Base-by-base conservation (phyloP, 2,888 invertebrate genomes). In the Psylliodes chrysocephalus region DNA sequence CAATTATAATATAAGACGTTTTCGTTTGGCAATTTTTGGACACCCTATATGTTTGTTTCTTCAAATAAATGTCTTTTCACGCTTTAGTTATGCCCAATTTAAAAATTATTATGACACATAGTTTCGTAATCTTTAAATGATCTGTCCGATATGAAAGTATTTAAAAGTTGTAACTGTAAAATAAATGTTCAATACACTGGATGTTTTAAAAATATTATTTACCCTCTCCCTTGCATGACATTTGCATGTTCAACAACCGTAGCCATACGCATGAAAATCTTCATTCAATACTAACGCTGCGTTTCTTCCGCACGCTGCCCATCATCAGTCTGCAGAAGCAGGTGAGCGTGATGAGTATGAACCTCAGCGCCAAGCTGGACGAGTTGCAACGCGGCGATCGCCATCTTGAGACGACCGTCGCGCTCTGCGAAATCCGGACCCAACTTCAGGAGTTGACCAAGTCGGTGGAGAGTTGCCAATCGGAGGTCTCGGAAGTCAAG, bases 301-400 rank as follows among this genome's bases (percentile, higher is more conserved):
- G 54, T 59, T 59, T 63, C 44, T 55, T 44, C 46, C 33, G 12
- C 55, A 46, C 49, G 42, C 44, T 15, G 19, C 3, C 33, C 28
- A 14, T 49, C 51, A 14, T 5, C 66, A 95, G 95, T 91, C 93
- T 95, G 89, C 95, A 95, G 90, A 93, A 94, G 89, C 95, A 95
- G 92, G 94, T 95, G 90, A 92, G 93, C 90, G 94, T 95, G 88
- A 95, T 95, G 95, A 95, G 94, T 87, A 94, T 94, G 92, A 95
- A 94, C 89, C 90, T 95, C 86, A 90, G 92, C 85, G 92, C 93
- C 81, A 94, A 95, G 88, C 89, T 95, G 88, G 95, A 95, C 86
- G 94, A 95, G 87, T 90, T 95, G 85, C 94, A 95, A 86, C 88
- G 91, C 76, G 79, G 80, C 77, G 94, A 94, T 86, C 91, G 94